A percentile compares a stretch with the other conserved stretches of the same genome.
These are phyloP conservation scores for Parazoanthus swiftii DNA, from an alignment of 92 coral and sea anemone species.

Conservation along the genomic window DNA sequence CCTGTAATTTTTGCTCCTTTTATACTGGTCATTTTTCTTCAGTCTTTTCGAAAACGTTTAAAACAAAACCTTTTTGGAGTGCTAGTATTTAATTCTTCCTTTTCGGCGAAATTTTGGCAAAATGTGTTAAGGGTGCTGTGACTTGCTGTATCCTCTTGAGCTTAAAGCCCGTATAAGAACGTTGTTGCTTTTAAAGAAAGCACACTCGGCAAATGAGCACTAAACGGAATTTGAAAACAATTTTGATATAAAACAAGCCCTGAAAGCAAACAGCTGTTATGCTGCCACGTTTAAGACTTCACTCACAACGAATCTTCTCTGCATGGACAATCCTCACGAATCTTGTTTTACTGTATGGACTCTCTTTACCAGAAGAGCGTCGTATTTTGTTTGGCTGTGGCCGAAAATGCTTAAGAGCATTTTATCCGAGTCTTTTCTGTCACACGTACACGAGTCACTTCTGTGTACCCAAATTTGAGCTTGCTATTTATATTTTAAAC, in stretches of 20 bases:
- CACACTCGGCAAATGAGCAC: background rate
- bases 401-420: no score
- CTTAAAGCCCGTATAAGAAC: slow-evolving; percentile 10
- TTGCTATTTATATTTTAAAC: no score
- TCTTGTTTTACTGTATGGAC: background rate
- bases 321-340: background rate
- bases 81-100: background rate
- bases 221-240: no score
- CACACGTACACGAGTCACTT: no score
- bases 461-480: background rate
- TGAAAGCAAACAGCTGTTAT: background rate
- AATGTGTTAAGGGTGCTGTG: background rate
- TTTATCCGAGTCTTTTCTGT: background rate
- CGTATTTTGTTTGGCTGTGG: no score
- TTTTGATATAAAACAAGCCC: background rate
- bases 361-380: background rate
- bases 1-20: slow-evolving; percentile 15
- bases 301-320: background rate
- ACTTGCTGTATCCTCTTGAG: background rate
- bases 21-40: slow-evolving; percentile 10
- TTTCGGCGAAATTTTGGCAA: background rate
- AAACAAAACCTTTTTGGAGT: background rate
- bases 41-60: background rate
- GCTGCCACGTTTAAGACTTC: background rate
- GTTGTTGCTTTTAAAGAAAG: background rate